Percentiles rank a stretch among this genome's conserved stretches.
Evolutionary conservation across 1,140 invertebrate species (phyloP).

Genomic region (Drosophila fuyamai): DNA sequence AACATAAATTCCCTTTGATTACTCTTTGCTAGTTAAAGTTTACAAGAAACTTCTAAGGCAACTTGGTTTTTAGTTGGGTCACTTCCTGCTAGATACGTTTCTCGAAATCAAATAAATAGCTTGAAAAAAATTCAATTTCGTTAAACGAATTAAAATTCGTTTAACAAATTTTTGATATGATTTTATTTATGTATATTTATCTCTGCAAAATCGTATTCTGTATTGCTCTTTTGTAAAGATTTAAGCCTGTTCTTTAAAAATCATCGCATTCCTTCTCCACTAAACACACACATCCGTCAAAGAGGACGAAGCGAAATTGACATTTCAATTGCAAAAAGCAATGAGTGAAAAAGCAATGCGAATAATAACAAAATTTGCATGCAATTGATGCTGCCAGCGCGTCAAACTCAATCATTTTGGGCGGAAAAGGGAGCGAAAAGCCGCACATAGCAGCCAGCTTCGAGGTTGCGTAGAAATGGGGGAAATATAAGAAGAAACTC

Average conservation of each 20-base stretch:
- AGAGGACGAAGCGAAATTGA: slow-evolving; percentile 42
- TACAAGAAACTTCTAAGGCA: slow-evolving; percentile 21
- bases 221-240: no score
- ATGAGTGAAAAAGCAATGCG: slow-evolving; percentile 42
- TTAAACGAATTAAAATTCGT: not conserved
- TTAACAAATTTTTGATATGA: not conserved
- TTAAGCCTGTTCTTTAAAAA: slow-evolving; percentile 1
- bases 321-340: slow-evolving; percentile 62
- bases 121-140: not conserved
- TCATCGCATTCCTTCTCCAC: not conserved
- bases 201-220: not conserved
- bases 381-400: slow-evolving; percentile 69
- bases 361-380: slow-evolving; percentile 78
- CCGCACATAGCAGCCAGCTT: not conserved
- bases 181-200: not conserved
- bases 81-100: slow-evolving; percentile 27
- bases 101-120: not conserved
- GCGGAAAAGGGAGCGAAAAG: slow-evolving; percentile 4
- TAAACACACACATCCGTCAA: slow-evolving; percentile 9
- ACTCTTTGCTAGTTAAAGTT: slow-evolving; percentile 29
- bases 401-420: slow-evolving; percentile 72
- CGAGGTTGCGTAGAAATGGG: slow-evolving; percentile 3
- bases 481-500: slow-evolving; percentile 25
- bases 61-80: slow-evolving; percentile 8
- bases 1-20: slow-evolving; percentile 36